phyloP scores from a whole-genome alignment of 1,140 invertebrate genomes.

The Brachionus asplanchnoidis region DNA sequence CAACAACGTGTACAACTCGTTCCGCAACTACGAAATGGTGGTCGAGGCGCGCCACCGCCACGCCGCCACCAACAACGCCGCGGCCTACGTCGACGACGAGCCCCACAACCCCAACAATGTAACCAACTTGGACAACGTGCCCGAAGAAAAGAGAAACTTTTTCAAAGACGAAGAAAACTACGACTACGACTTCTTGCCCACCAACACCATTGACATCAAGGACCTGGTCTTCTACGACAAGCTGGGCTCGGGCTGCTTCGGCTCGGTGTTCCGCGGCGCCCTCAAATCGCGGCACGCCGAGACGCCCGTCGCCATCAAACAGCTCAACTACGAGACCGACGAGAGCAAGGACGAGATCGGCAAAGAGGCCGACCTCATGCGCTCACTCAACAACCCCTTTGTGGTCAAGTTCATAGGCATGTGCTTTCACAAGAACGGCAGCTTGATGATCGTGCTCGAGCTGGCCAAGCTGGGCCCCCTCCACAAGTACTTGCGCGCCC shows the following conservation, averaged over 20 bases:
- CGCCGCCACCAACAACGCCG: not conserved
- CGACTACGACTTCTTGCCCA: conserved; percentile 26
- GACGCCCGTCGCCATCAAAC: conserved; percentile 59
- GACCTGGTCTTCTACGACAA: conserved; percentile 36
- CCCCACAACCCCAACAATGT: conserved; percentile 14
- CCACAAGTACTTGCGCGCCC: conserved; percentile 55
- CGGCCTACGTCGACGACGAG: conserved; percentile 16
- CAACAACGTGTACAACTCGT: conserved; percentile 30
- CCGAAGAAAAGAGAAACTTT: conserved; percentile 18
- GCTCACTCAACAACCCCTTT: not conserved
- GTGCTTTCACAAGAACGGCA: conserved; percentile 46
- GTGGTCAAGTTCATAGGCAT: conserved; percentile 37
- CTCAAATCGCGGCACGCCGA: conserved; percentile 47
- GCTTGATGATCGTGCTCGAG: conserved; percentile 60
- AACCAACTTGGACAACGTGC: conserved; percentile 11
- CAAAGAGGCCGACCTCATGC: conserved; percentile 16
- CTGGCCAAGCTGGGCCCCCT: conserved; percentile 59
- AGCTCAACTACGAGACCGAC: conserved; percentile 55
- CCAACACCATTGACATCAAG: not conserved
- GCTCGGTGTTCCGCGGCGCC: conserved; percentile 55
- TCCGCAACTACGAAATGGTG: not conserved
- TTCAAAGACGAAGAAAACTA: conserved; percentile 39
- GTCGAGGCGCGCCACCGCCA: not conserved
- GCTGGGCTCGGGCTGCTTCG: conserved; percentile 58
- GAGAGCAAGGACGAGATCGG: conserved; percentile 47